These are phyloP conservation scores for Caenorhabditis panamensis DNA, from an alignment of 2,888 invertebrate species.

Conservation along the genomic window DNA sequence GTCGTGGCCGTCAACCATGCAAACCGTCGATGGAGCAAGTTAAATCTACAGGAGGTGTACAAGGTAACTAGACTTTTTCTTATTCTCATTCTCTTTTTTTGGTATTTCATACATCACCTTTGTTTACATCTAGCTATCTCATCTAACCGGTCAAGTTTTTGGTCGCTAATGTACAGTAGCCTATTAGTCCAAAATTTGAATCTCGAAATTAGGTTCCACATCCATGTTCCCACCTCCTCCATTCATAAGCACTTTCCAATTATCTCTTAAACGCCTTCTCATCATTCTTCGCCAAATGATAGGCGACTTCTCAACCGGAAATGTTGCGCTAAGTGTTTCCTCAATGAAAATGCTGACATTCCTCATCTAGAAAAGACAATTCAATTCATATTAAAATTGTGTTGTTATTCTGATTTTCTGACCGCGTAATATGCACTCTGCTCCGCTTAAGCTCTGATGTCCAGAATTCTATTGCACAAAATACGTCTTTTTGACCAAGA, in stretches of 20 bases:
- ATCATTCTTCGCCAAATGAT: neutral
- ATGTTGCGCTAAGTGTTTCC: conserved; percentile 2
- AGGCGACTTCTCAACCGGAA: neutral
- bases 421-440: neutral
- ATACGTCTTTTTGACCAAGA: neutral
- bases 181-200: neutral
- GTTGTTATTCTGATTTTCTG: neutral
- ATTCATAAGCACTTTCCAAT: neutral
- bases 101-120: neutral
- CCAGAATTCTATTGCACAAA: neutral
- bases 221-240: neutral
- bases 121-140: neutral
- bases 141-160: too few relatives aligned
- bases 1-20: conserved; percentile 32
- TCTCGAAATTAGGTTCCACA: too few relatives aligned
- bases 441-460: neutral
- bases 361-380: neutral
- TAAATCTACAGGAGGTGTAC: neutral
- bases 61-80: conserved; percentile 16
- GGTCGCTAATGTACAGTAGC: neutral
- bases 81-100: neutral
- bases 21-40: conserved; percentile 19
- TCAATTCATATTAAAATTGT: neutral
- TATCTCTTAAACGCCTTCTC: neutral
- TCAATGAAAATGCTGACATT: neutral